These are phyloP conservation scores for Eupleurogrammus muticus DNA, from an alignment of 2,797 vertebrate genomes.

Conservation along the genomic window DNA sequence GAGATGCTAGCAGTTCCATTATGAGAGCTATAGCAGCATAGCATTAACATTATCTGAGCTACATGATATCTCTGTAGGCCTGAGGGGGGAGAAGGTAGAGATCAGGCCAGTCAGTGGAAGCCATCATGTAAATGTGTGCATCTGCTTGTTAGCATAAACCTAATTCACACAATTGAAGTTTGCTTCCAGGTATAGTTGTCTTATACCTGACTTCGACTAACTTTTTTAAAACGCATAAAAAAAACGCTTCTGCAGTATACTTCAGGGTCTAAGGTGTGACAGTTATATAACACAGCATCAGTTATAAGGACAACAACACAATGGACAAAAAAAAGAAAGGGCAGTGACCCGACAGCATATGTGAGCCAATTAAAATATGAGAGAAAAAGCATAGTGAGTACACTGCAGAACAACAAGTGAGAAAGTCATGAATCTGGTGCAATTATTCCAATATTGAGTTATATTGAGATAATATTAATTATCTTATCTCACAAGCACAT, in stretches of 20 bases:
- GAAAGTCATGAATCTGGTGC: no score
- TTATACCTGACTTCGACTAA: background rate
- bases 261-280: background rate
- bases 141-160: background rate
- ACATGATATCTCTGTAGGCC: slow-evolving; percentile 19
- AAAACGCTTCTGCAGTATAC: background rate
- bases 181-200: background rate
- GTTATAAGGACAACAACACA: slow-evolving; percentile 17
- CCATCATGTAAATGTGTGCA: background rate
- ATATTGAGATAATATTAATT: no score
- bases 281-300: background rate
- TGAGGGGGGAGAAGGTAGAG: slow-evolving; percentile 6
- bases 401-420: no score
- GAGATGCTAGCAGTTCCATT: slow-evolving; percentile 5
- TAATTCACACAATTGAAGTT: background rate
- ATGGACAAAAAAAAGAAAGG: background rate
- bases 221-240: background rate
- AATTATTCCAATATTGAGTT: no score
- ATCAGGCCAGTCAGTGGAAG: background rate
- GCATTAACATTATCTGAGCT: slow-evolving; percentile 12
- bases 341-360: background rate
- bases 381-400: no score
- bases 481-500: no score
- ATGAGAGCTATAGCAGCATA: slow-evolving; percentile 6
- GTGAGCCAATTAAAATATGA: slow-evolving; percentile 12